Evolutionary conservation across 2,113 vertebrate genomes (phyloP).

Genomic region (Tachycineta bicolor): DNA sequence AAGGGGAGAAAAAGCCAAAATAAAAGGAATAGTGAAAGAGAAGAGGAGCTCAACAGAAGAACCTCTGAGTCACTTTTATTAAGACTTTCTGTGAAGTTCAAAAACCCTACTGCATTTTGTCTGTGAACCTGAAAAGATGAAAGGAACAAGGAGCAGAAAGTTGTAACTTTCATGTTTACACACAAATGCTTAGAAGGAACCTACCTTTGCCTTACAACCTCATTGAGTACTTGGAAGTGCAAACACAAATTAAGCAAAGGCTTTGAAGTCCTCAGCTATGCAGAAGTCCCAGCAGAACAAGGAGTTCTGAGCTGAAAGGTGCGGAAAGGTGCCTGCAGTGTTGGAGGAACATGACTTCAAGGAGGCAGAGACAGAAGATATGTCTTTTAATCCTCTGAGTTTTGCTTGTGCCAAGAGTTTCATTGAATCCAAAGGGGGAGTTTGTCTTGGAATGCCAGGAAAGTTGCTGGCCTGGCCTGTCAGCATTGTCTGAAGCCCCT

Average conservation of each 20-base stretch:
- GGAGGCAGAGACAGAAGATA: neutral
- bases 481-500: neutral
- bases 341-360: neutral
- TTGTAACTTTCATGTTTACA: slow-evolving; percentile 69
- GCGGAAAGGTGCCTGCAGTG: neutral
- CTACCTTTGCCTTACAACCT: slow-evolving; percentile 15
- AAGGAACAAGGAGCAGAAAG: slow-evolving; percentile 34
- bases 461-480: neutral
- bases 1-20: neutral
- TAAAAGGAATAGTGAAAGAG: neutral
- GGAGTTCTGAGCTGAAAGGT: slow-evolving; percentile 9
- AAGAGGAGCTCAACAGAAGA: neutral
- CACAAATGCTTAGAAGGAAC: slow-evolving; percentile 33
- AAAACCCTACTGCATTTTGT: slow-evolving; percentile 35
- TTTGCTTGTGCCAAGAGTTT: neutral
- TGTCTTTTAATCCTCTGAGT: neutral
- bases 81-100: slow-evolving; percentile 38
- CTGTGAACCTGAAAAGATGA: slow-evolving; percentile 44
- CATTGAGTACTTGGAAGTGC: slow-evolving; percentile 43
- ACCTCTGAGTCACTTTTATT: slow-evolving; percentile 14
- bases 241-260: slow-evolving; percentile 52
- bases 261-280: slow-evolving; percentile 48
- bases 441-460: neutral
- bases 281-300: slow-evolving; percentile 35
- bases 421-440: neutral